Percentiles rank a stretch among this genome's conserved stretches.
These are phyloP conservation scores for Tetraodon nigroviridis DNA, from an alignment of 2,113 vertebrate genomes.

Conservation along the genomic window DNA sequence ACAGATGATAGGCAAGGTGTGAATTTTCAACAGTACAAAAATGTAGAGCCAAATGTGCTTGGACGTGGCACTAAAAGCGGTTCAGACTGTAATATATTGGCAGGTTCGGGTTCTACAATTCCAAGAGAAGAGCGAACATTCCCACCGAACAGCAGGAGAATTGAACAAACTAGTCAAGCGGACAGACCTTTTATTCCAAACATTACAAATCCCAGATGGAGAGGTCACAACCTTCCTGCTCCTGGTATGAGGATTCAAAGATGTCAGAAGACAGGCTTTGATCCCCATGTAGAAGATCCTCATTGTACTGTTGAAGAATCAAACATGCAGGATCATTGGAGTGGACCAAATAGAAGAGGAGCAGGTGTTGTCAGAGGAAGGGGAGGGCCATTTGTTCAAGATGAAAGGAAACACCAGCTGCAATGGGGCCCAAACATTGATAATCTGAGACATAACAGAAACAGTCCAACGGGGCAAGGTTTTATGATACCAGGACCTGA, in stretches of 20 bases:
- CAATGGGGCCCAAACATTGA: constrained; percentile 23
- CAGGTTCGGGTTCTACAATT: not conserved
- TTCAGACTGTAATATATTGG: constrained; percentile 5
- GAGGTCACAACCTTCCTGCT: constrained; percentile 1
- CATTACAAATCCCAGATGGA: constrained; percentile 27
- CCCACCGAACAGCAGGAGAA: not conserved
- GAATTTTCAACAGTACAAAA: constrained; percentile 3
- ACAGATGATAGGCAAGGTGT: not conserved
- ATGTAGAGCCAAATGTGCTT: constrained; percentile 4
- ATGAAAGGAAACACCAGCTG: constrained; percentile 24
- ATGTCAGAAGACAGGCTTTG: constrained; percentile 8
- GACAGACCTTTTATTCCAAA: constrained; percentile 13
- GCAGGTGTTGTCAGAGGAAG: constrained; percentile 14
- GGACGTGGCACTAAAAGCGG: not conserved
- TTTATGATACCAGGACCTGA: constrained; percentile 6
- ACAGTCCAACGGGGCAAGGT: not conserved
- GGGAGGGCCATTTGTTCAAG: constrained; percentile 17
- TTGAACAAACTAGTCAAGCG: constrained; percentile 12
- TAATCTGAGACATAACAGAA: constrained; percentile 15
- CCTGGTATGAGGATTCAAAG: not conserved
- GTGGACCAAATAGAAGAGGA: constrained; percentile 5
- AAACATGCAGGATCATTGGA: constrained; percentile 23
- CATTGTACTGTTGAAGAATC: constrained; percentile 13
- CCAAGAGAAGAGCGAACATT: not conserved
- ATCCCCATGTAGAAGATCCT: constrained; percentile 7